Conservation (phyloP, 2,888 invertebrate genomes). For the Orthonychiurus folsomi region DNA sequence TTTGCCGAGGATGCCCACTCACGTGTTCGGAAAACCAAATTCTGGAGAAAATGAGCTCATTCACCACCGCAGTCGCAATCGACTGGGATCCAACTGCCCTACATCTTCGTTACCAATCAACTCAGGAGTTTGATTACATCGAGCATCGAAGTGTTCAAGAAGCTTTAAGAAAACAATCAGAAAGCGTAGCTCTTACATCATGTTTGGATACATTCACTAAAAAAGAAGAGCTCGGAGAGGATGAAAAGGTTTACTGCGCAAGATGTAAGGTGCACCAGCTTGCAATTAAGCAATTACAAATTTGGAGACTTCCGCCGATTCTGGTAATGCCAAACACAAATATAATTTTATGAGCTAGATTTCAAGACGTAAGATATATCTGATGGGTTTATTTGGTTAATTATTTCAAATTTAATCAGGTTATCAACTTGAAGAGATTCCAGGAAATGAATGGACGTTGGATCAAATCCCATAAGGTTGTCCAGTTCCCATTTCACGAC, state of each 20-base stretch:
- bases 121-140: conserved; percentile 64
- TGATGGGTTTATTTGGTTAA: conserved; percentile 4
- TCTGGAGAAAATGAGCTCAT: conserved; percentile 40
- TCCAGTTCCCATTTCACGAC: conserved; percentile 74
- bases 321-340: too few relatives aligned
- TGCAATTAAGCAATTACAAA: conserved; percentile 81
- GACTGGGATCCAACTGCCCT: conserved; percentile 94
- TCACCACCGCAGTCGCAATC: conserved; percentile 59
- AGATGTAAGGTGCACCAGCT: conserved; percentile 71
- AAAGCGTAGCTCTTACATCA: conserved; percentile 71
- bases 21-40: conserved; percentile 52
- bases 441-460: conserved; percentile 82
- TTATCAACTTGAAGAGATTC: conserved; percentile 84
- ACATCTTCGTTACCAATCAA: conserved; percentile 76
- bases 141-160: conserved; percentile 66
- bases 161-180: conserved; percentile 62
- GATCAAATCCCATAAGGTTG: conserved; percentile 90
- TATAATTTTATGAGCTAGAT: conserved; percentile 35
- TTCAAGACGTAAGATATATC: neutral
- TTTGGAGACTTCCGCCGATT: conserved; percentile 83
- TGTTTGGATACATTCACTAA: conserved; percentile 82
- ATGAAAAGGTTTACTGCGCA: conserved; percentile 76
- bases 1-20: conserved; percentile 77
- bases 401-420: conserved; percentile 49
- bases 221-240: conserved; percentile 66